Evolutionary conservation across 2,797 vertebrate genomes (phyloP), one percentile per base, ranked within the genome.

Genomic region (Enteromius treurensis): DNA sequence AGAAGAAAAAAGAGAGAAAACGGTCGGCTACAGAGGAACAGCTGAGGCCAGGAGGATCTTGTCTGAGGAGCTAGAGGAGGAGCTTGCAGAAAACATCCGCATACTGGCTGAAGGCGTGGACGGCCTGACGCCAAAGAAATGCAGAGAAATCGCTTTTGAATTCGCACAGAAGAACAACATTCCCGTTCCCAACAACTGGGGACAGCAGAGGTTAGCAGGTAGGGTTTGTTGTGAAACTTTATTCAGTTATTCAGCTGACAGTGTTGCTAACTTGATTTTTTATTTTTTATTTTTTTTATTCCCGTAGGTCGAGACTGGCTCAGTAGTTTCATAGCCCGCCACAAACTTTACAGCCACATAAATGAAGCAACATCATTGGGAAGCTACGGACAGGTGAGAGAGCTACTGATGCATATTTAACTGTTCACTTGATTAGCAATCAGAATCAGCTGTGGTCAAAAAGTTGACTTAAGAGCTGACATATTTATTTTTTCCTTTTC

Each of bases 31-130:
- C 51, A 80, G 23, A n/a, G 79, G 79, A 58, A 80, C 79, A 21
- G 67, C 79, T 55, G 74, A 87, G 51, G 81, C 85, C 76, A 82
- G 87, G 75, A 85, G 75, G 55, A 80, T 87, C 80, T 77, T 87
- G 62, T 55, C 84, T 64, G 77, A 80, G 21, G 45, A 86, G 76
- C 26, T 79, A n/a, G 86, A 84, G 69, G 80, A 87, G 55, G 84
- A 84, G 80, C 85, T 86, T 45, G 64, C 70, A n/a, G 65, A 85
- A 49, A 53, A 85, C 68, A 79, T 89, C 40, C 82, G 64, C 58
- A 60, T 45, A 13, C 75, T 86, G 65, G 53, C 79, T 58, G 82
- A 82, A 34, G 81, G 62, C 79, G 60, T 84, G 32, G 76, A 82
- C 42, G 65, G 64, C 34, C 74, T 88, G 55, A 74, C 86, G 49